Base-by-base conservation (phyloP, 2,888 invertebrate species). In the Agriopis leucophaearia region DNA sequence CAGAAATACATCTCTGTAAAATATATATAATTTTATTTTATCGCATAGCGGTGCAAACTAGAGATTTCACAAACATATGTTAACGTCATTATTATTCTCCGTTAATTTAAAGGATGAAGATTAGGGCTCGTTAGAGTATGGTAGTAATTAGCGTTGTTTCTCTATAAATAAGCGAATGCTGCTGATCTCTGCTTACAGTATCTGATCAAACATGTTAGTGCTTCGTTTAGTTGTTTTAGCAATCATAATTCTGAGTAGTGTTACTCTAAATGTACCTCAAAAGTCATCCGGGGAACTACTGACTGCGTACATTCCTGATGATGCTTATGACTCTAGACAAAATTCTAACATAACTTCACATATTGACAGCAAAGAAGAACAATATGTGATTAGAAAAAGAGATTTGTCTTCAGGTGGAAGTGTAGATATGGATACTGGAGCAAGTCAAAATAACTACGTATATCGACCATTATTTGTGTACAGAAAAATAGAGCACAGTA, bases 381-480 rank as follows among this genome's bases (percentile, higher is more conserved):
- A 54, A 15, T 51, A 12, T 13, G 9, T 42, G 8, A 59, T 59
- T 16, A 54, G 9, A 16, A 68, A 70, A 70, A 66, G 69, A 56
- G 66, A 70, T 50, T 16, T 66, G 7, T 6, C 47, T 13, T 15
- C 62, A 13, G 55, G 36, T 47, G 42, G 64, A 44, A 60, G 65
- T 47, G 85, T 86, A 71, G 57, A 80, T n/a, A 70, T 92, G 18
- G 76, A 79, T 42, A 79, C 85, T 51, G 89, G 88, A 13, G 90
- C 81, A 68, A 88, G 87, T 64, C 87, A 73, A 57, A 87, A 75
- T 60, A 83, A 86, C 69, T 85, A 87, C 52, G 89, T 86, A 0
- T 93, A 91, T 78, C 84, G 88, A 60, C 93, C 93, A 0, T 81
- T 92, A 18, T 92, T 84, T 71, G 87, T 88, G 0, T 93, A 93